Conservation (phyloP, 2,888 invertebrate species). For the Pollenia amentaria region DNA sequence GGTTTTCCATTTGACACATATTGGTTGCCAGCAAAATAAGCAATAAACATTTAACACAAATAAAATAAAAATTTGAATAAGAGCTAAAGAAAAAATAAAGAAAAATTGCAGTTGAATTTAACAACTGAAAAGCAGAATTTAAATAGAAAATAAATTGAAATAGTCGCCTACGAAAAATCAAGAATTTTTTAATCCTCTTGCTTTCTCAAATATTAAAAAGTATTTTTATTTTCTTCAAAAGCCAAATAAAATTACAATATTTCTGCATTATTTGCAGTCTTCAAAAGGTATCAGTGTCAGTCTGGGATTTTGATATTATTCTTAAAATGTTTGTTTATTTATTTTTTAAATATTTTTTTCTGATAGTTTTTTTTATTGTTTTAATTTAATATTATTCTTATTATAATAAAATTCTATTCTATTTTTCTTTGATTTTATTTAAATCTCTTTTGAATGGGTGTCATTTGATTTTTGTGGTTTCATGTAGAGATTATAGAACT, state of each 20-base stretch:
- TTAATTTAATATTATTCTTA: conserved; percentile 31
- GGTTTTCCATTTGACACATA: conserved; percentile 73
- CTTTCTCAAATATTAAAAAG: too few species aligned
- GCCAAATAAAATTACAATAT: too few species aligned
- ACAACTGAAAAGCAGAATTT: not conserved
- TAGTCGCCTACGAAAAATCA: not conserved
- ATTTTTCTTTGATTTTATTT: conserved; percentile 47
- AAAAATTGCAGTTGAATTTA: not conserved
- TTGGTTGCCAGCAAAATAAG: conserved; percentile 65
- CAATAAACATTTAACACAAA: conserved; percentile 51
- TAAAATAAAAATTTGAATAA: not conserved
- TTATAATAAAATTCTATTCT: conserved; percentile 40
- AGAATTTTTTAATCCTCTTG: too few species aligned
- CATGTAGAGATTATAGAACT: conserved; percentile 50
- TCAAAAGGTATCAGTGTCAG: conserved; percentile 12
- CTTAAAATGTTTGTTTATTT: not conserved
- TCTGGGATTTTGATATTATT: not conserved
- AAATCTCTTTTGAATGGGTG: conserved; percentile 54
- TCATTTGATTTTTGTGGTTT: conserved; percentile 66
- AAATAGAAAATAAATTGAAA: not conserved
- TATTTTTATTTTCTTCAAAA: too few species aligned
- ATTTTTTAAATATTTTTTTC: not conserved
- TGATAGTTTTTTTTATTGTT: not conserved
- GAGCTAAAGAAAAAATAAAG: not conserved
- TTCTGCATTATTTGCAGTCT: not conserved